Evolutionary conservation across 2,113 vertebrate genomes (phyloP).

Genomic region (Mormyrus iriodes): DNA sequence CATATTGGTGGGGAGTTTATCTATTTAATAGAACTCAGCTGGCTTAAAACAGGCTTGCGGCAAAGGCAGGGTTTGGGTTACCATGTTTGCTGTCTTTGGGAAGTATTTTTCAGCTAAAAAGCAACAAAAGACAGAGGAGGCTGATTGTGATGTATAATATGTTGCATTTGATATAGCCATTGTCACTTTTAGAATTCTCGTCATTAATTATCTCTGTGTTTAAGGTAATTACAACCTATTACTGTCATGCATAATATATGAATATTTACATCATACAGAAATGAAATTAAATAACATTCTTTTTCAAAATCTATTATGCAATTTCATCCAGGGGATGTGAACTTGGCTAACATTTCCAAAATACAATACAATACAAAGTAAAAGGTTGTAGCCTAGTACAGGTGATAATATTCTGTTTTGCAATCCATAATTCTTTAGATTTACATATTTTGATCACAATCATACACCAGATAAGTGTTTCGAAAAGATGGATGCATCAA

Average conservation of each 20-base stretch:
- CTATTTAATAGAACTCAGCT: not conserved
- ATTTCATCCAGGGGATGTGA: slow-evolving; percentile 3
- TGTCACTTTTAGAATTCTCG: slow-evolving; percentile 34
- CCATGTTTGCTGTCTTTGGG: not conserved
- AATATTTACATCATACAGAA: slow-evolving; percentile 38
- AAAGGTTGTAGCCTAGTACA: not conserved
- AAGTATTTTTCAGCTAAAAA: not conserved
- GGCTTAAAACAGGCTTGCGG: not conserved
- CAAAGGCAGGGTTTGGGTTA: not conserved
- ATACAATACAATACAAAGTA: not conserved
- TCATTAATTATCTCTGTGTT: slow-evolving; percentile 44
- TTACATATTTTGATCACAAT: not conserved
- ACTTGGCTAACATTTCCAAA: not conserved
- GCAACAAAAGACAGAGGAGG: not conserved
- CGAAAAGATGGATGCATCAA: not conserved
- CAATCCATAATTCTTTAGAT: not conserved
- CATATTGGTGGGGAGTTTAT: not conserved
- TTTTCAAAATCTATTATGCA: not conserved
- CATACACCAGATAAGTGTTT: not conserved
- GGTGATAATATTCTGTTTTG: not conserved
- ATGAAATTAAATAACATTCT: slow-evolving; percentile 17
- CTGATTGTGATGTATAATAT: not conserved
- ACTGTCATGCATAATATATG: slow-evolving; percentile 45
- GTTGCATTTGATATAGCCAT: not conserved
- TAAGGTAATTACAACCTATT: slow-evolving; percentile 43